These are phyloP conservation scores for Halotydeus destructor DNA, from an alignment of 1,140 invertebrate genomes.

Conservation along the genomic window DNA sequence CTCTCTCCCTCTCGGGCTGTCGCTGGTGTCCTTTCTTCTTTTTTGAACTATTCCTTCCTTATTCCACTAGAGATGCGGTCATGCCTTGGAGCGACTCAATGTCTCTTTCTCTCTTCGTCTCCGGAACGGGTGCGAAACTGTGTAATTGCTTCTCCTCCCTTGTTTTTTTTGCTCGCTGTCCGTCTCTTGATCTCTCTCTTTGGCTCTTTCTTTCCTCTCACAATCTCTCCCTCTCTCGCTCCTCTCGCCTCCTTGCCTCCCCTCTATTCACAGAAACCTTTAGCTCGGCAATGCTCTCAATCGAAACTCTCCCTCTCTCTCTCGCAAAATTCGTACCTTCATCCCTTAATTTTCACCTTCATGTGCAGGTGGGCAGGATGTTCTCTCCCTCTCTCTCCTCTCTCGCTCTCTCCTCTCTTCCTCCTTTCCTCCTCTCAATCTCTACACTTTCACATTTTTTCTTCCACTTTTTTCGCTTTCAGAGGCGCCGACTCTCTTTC, in stretches of 20 bases:
- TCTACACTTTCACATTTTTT: background rate
- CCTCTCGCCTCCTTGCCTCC: too few relatives aligned
- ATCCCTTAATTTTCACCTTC: background rate
- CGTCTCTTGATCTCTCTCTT: conserved; percentile 7
- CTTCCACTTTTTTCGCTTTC: conserved; percentile 4
- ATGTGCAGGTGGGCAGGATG: background rate
- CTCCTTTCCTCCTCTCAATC: conserved; percentile 1
- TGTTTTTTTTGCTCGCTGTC: conserved; percentile 7
- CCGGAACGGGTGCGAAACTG: too few relatives aligned
- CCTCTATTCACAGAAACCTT: conserved; percentile 3
- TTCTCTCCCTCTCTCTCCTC: background rate
- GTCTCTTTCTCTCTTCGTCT: conserved; percentile 6
- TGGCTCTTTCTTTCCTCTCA: conserved; percentile 6
- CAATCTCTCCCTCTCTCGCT: conserved; percentile 5
- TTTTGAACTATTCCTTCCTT: too few relatives aligned
- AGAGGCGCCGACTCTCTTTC: too few relatives aligned
- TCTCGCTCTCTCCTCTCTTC: background rate
- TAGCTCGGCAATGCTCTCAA: conserved; percentile 5
- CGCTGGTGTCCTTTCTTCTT: too few relatives aligned
- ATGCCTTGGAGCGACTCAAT: conserved; percentile 1
- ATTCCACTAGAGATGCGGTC: too few relatives aligned
- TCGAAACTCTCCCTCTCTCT: conserved; percentile 3
- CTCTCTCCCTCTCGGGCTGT: conserved; percentile 10
- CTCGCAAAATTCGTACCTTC: background rate
- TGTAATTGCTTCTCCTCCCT: too few relatives aligned